Evolutionary conservation across 2,797 vertebrate genomes (phyloP), one percentile per base, ranked within the genome.

Genomic region (Enteromius paludinosus): DNA sequence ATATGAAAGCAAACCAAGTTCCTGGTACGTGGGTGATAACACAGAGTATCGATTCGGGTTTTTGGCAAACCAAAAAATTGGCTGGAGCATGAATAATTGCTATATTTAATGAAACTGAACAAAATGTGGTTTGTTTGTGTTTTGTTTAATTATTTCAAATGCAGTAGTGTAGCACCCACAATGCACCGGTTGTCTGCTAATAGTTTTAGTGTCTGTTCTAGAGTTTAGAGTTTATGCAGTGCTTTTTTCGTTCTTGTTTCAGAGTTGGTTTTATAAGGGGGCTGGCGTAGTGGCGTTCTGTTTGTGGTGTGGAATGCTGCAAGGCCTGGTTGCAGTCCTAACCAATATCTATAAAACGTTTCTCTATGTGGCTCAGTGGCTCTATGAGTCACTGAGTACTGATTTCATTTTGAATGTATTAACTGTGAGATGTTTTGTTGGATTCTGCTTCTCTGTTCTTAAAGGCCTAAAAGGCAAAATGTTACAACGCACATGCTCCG

Each of bases 271-370:
- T 72, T 81, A 35, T 81, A 25, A 62, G 41, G 33, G 28, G 41
- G 69, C 62, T 72, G 14, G 30, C 3, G 14, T 38, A 43, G 30
- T 81, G 30, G 28, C 10, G 15, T 72, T 62, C 41, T 52, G 56
- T 62, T 81, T 81, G 68, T 49, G 79, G 56, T 52, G 56, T 81
- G 41, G 14, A 81, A 81, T 72, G 79, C 20, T 64, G 20, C n/a
- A 61, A 71, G 47, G 66, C 11, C 20, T 71, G 41, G 41, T 54
- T 72, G 41, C 28, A 52, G 43, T 49, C 79, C 6, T 64, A 73
- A 81, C 79, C 69, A 81, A 20, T 80, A 23, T 59, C 52, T 47
- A 47, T 80, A 64, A 64, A 81, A 72, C 3, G 2, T 25, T 43
- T 17, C 9, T 25, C 38, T 41, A 41, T 41, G 38, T 41, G 8